These are phyloP conservation scores for Glaucomys volans DNA, from an alignment of 2,113 vertebrate genomes.

Conservation along the genomic window DNA sequence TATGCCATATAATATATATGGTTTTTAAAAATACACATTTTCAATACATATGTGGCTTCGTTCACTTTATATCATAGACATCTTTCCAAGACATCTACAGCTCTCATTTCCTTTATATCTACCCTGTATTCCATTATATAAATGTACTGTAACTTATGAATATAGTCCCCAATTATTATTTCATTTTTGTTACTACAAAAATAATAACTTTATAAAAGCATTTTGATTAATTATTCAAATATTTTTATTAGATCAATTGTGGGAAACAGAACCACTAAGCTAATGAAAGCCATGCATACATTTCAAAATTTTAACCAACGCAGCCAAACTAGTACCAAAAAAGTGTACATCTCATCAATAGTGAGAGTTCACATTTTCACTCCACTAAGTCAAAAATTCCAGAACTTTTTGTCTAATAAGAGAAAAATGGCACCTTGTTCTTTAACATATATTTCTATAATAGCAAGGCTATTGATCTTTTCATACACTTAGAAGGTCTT, in stretches of 20 bases:
- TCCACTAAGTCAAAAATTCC: slow-evolving; percentile 27
- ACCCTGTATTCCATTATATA: neutral
- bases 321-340: slow-evolving; percentile 3
- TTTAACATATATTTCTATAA: slow-evolving; percentile 3
- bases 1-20: neutral
- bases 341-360: neutral
- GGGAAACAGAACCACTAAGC: neutral
- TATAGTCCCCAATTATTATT: neutral
- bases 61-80: neutral
- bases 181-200: slow-evolving; percentile 46
- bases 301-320: slow-evolving; percentile 19
- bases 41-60: neutral
- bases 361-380: neutral
- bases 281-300: slow-evolving; percentile 20
- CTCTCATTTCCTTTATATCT: slow-evolving; percentile 55
- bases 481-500: slow-evolving; percentile 1
- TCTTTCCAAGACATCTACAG: neutral
- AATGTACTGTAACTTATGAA: slow-evolving; percentile 31
- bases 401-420: neutral
- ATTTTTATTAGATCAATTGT: slow-evolving; percentile 44
- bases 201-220: neutral
- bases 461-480: slow-evolving; percentile 26
- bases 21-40: neutral
- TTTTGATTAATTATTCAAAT: neutral
- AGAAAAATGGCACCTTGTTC: neutral